Evolutionary conservation across 2,113 vertebrate species (phyloP).

Genomic region (Ageneiosus marmoratus): DNA sequence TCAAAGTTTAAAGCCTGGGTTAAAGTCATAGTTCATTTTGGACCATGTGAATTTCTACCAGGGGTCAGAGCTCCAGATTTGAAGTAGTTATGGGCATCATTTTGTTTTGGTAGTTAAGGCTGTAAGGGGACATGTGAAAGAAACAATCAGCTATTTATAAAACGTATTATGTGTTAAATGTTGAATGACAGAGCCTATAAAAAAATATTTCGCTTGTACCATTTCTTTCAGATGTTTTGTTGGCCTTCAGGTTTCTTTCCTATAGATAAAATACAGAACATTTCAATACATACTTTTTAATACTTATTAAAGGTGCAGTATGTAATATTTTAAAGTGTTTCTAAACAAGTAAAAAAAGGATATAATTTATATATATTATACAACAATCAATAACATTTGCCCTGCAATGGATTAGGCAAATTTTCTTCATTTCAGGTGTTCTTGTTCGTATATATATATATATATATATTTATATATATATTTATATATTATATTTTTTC

Average conservation of each 20-base stretch:
- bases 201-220: too few species aligned
- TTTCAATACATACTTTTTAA: not conserved
- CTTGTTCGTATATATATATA: not conserved
- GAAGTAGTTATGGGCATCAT: not conserved
- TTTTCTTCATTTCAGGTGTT: not conserved
- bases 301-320: not conserved
- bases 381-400: not conserved
- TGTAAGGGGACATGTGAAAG: not conserved
- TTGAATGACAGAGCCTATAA: too few species aligned
- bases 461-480: too few species aligned
- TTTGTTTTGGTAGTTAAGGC: not conserved
- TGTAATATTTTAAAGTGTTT: too few species aligned
- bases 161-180: not conserved
- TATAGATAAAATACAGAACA: not conserved
- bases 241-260: not conserved
- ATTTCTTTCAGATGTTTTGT: not conserved
- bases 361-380: not conserved
- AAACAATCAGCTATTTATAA: not conserved
- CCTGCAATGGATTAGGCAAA: not conserved
- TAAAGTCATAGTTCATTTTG: not conserved
- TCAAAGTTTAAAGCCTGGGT: not conserved
- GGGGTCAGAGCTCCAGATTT: not conserved
- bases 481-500: not conserved
- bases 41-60: not conserved
- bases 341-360: not conserved